Evolutionary conservation across 2,888 invertebrate genomes (phyloP), one percentile per base, ranked within the genome.

Genomic region (Pheosia gnoma): DNA sequence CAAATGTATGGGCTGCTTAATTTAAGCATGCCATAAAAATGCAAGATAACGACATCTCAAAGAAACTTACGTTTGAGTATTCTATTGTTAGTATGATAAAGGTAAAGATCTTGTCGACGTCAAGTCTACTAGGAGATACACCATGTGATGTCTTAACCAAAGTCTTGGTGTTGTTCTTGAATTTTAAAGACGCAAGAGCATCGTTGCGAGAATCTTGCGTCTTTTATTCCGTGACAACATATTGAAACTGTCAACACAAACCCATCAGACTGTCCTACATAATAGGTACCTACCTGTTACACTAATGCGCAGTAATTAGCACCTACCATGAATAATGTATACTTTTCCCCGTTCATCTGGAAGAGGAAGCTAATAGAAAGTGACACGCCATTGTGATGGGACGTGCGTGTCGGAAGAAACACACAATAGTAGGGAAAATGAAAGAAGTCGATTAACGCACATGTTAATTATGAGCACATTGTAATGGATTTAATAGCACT

Each of bases 301-400:
- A 54, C 54, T 6, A 1, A 74, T 76, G 67, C 65, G 61, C 65
- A 63, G 67, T 64, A 74, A 71, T 69, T 62, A 74, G 58, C 51
- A 36, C n/a, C 56, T 60, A 25, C 25, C 9, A 52, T 74, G 72
- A 69, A 74, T 75, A 62, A 77, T 77, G 57, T 70, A 77, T 67
- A n/a, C 66, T 70, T 70, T 70, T 75, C 77, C 59, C 64, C 60
- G 60, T 77, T 62, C 67, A 65, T 67, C 61, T 65, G 60, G 47
- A 55, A 63, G 60, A 71, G 78, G 72, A 71, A 78, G 72, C 68
- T 72, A 65, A 65, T 73, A 68, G 71, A 79, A 77, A 75, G 72
- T 60, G 72, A 68, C 71, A 61, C 58, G 57, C 61, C 63, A 81
- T 79, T 81, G 81, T 81, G 65, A 62, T 65, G 66, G 75, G 59